A percentile compares a stretch with the other conserved stretches of the same genome.
Evolutionary conservation across 2,797 vertebrate genomes (phyloP).

Genomic region (Cryptoprocta ferox): DNA sequence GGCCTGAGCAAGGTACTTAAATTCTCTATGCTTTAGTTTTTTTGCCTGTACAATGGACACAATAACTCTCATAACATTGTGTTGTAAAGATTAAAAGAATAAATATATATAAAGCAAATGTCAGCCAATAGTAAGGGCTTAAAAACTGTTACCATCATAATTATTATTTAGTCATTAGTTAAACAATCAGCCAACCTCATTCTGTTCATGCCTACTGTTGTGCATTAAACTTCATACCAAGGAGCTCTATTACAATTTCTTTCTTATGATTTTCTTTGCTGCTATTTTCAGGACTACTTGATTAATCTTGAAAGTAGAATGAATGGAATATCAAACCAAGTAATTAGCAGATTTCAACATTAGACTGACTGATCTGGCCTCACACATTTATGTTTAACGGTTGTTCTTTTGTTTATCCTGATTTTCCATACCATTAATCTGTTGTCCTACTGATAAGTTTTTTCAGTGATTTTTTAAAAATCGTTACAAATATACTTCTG

Average conservation of each 20-base stretch:
- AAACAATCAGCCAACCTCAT: not conserved
- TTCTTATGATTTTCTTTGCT: not conserved
- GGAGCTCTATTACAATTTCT: not conserved
- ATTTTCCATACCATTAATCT: not conserved
- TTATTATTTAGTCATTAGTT: not conserved
- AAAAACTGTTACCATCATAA: not conserved
- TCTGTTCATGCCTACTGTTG: not conserved
- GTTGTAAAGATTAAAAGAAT: not conserved
- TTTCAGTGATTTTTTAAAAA: not conserved
- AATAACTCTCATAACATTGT: not conserved
- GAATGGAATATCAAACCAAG: not conserved
- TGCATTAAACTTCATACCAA: not conserved
- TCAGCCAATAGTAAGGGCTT: not conserved
- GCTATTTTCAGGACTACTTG: not conserved
- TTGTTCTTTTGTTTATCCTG: not conserved
- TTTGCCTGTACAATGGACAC: not conserved
- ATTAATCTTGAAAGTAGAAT: not conserved
- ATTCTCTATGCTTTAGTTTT: not conserved
- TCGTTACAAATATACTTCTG: not conserved
- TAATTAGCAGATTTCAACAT: not conserved
- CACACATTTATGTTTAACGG: not conserved
- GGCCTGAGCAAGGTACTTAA: not conserved
- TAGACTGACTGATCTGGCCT: not conserved
- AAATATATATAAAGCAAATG: not conserved
- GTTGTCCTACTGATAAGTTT: not conserved